phyloP scores from a whole-genome alignment of 2,888 invertebrate species.

The Antheraea assamensis region DNA sequence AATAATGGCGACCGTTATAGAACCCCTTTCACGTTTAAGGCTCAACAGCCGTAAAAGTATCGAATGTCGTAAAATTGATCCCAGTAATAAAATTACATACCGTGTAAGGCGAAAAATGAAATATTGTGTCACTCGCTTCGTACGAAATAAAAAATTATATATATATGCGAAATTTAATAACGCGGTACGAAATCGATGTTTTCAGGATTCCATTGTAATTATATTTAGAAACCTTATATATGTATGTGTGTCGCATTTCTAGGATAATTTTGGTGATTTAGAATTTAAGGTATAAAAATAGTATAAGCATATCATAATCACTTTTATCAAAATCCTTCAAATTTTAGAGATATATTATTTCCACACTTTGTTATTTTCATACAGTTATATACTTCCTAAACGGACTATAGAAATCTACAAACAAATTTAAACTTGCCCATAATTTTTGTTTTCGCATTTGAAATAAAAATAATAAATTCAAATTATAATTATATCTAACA shows the following conservation, averaged over 20 bases:
- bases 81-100: conserved; percentile 69
- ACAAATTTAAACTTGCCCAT: too few relatives aligned
- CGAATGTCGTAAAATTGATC: conserved; percentile 72
- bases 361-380: too few relatives aligned
- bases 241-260: not conserved
- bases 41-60: conserved; percentile 74
- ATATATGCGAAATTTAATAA: conserved; percentile 50
- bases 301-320: too few relatives aligned
- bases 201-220: conserved; percentile 25
- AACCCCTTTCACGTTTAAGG: conserved; percentile 69
- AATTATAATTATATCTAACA: too few relatives aligned
- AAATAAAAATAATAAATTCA: too few relatives aligned
- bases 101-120: conserved; percentile 68
- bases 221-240: not conserved
- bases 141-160: conserved; percentile 40
- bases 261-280: not conserved
- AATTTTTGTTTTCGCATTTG: too few relatives aligned
- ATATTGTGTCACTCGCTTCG: conserved; percentile 53
- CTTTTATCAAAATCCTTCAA: too few relatives aligned
- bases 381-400: too few relatives aligned
- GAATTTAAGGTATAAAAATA: not conserved
- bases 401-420: too few relatives aligned
- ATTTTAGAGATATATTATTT: too few relatives aligned
- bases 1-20: conserved; percentile 51
- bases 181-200: conserved; percentile 34